These are phyloP conservation scores for Pandemis heparana DNA, from an alignment of 2,888 invertebrate species.

Conservation along the genomic window DNA sequence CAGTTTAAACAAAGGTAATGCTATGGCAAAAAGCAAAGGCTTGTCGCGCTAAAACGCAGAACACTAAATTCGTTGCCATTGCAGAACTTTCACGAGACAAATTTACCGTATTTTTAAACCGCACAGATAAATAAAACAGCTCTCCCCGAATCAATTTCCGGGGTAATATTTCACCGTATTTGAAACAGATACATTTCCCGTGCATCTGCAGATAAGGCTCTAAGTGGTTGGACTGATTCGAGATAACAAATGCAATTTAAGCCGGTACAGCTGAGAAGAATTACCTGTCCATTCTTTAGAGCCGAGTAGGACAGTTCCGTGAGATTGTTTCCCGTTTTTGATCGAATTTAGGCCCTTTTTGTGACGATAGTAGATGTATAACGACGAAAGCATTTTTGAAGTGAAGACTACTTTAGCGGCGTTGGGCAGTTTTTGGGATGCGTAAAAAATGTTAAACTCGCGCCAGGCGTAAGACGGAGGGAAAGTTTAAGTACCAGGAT, in stretches of 20 bases:
- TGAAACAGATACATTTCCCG: conserved; percentile 17
- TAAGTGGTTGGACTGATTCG: conserved; percentile 51
- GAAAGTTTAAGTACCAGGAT: no score
- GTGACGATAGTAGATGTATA: neutral
- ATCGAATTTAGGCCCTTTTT: conserved; percentile 3
- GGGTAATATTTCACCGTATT: conserved; percentile 64
- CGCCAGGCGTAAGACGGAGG: no score
- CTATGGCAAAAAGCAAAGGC: no score
- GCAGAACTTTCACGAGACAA: neutral
- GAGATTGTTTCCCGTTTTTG: conserved; percentile 26
- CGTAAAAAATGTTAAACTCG: no score
- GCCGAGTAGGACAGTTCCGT: conserved; percentile 20
- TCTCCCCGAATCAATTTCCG: conserved; percentile 60
- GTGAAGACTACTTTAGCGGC: no score
- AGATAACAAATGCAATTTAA: conserved; percentile 79
- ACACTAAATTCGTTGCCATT: neutral
- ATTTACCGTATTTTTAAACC: neutral
- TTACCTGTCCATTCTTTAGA: conserved; percentile 41
- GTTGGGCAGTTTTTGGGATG: no score
- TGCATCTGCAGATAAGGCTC: conserved; percentile 62
- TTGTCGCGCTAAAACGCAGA: no score
- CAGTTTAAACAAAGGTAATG: no score
- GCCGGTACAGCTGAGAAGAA: conserved; percentile 53
- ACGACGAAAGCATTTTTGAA: no score
- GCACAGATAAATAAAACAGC: conserved; percentile 44